Evolutionary conservation across 1,140 invertebrate species (phyloP).

Genomic region (Scaptodrosophila lebanonensis): DNA sequence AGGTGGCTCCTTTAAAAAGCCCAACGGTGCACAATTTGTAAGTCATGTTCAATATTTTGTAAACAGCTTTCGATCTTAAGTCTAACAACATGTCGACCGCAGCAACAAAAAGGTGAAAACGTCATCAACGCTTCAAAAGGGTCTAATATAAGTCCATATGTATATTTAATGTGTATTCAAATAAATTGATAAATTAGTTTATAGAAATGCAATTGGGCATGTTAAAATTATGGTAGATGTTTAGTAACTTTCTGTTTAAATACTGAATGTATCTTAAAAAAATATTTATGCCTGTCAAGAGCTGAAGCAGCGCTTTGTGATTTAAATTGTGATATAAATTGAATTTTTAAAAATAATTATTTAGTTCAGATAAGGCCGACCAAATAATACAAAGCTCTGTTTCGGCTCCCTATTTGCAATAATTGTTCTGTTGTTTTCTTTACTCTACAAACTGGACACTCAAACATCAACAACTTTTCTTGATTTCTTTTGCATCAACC

Average conservation of each 20-base stretch:
- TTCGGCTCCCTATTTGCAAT: slow-evolving; percentile 29
- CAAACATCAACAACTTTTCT: slow-evolving; percentile 11
- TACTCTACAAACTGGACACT: neutral
- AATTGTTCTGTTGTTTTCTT: neutral
- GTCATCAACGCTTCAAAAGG: too few species aligned
- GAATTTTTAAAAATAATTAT: neutral
- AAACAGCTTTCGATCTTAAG: slow-evolving; percentile 37
- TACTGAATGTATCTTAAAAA: slow-evolving; percentile 25
- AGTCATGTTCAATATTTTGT: slow-evolving; percentile 31
- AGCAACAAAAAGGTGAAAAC: slow-evolving; percentile 33
- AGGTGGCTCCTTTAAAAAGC: slow-evolving; percentile 48
- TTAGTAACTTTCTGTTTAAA: slow-evolving; percentile 51
- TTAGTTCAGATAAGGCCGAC: neutral
- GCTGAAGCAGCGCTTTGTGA: slow-evolving; percentile 46
- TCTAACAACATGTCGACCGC: slow-evolving; percentile 47
- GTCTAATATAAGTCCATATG: too few species aligned
- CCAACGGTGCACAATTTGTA: slow-evolving; percentile 34
- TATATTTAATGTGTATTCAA: slow-evolving; percentile 21
- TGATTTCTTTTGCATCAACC: slow-evolving; percentile 42
- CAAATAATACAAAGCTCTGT: slow-evolving; percentile 40
- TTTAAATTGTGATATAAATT: too few species aligned
- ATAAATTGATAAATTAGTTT: slow-evolving; percentile 36
- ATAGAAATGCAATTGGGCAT: slow-evolving; percentile 29
- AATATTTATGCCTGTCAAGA: slow-evolving; percentile 30
- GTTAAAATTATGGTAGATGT: slow-evolving; percentile 49